A percentile compares a stretch with the other conserved stretches of the same genome.
These are phyloP conservation scores for Bombus consobrinus DNA, from an alignment of 1,140 invertebrate genomes.

Conservation along the genomic window DNA sequence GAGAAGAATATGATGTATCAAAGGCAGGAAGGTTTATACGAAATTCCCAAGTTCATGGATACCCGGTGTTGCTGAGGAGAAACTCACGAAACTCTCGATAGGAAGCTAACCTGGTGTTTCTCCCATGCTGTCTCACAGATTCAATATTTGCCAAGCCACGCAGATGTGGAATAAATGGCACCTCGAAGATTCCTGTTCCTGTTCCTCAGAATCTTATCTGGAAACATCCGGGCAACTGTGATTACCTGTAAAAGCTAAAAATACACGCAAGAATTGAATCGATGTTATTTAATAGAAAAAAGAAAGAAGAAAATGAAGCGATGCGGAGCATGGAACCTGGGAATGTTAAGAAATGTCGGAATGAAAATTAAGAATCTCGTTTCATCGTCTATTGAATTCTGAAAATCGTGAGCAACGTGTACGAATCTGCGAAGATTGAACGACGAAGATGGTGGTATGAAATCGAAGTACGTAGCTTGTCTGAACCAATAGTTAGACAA, in stretches of 20 bases:
- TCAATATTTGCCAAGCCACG: constrained; percentile 42
- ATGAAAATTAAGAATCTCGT: too few species aligned
- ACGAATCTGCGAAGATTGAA: too few species aligned
- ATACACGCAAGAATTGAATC: not conserved
- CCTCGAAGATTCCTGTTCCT: not conserved
- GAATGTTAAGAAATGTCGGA: too few species aligned
- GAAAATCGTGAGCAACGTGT: too few species aligned
- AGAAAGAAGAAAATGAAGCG: not conserved
- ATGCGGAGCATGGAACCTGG: too few species aligned
- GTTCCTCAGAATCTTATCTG: not conserved
- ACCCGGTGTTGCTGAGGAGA: not conserved
- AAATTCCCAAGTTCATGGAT: not conserved
- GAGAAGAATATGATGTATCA: not conserved
- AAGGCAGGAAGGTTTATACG: not conserved
- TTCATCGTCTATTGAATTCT: too few species aligned
- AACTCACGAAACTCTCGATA: not conserved
- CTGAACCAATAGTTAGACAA: too few species aligned
- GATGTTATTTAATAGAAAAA: not conserved
- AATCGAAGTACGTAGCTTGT: too few species aligned
- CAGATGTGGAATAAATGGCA: constrained; percentile 31
- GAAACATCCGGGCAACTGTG: not conserved
- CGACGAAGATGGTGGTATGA: too few species aligned
- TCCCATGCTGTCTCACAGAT: constrained; percentile 7
- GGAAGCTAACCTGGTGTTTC: not conserved
- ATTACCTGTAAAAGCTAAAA: not conserved